A percentile compares a stretch with the other conserved stretches of the same genome.
Conservation (phyloP, 2,113 vertebrate genomes). For the Aleadryas rufinucha region DNA sequence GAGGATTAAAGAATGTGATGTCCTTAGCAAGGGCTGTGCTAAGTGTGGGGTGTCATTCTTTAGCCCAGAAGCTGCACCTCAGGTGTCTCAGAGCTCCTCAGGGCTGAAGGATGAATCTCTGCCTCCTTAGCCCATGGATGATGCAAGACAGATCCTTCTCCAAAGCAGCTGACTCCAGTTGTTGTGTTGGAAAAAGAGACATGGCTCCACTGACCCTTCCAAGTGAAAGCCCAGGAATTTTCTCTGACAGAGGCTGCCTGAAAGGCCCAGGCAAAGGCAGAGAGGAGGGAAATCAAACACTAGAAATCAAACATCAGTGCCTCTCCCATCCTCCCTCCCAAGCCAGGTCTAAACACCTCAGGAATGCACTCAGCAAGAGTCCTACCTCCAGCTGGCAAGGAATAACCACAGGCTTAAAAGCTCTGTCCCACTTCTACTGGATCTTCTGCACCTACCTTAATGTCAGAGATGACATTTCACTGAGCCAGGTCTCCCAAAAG, state of each 20-base stretch:
- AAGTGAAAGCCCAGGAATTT: not conserved
- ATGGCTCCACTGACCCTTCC: not conserved
- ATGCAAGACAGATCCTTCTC: not conserved
- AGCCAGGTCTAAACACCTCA: not conserved
- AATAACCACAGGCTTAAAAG: not conserved
- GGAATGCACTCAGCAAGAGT: not conserved
- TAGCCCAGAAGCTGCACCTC: not conserved
- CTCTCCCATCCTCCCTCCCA: not conserved
- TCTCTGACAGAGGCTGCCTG: not conserved
- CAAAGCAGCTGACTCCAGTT: not conserved
- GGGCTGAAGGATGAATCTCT: not conserved
- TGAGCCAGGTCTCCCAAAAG: conserved; percentile 4
- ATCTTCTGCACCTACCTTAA: not conserved
- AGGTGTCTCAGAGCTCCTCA: not conserved
- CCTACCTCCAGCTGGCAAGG: not conserved
- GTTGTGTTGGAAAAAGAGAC: not conserved
- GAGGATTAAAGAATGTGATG: not conserved
- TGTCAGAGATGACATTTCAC: conserved; percentile 27
- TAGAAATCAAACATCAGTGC: not conserved
- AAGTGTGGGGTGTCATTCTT: not conserved
- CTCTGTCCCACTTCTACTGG: not conserved
- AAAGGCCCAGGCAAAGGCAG: not conserved
- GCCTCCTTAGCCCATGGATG: not conserved
- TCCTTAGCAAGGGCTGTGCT: not conserved
- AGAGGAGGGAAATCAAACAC: not conserved